Evolutionary conservation across 2,113 vertebrate genomes (phyloP).

Genomic region (Mugil cephalus): DNA sequence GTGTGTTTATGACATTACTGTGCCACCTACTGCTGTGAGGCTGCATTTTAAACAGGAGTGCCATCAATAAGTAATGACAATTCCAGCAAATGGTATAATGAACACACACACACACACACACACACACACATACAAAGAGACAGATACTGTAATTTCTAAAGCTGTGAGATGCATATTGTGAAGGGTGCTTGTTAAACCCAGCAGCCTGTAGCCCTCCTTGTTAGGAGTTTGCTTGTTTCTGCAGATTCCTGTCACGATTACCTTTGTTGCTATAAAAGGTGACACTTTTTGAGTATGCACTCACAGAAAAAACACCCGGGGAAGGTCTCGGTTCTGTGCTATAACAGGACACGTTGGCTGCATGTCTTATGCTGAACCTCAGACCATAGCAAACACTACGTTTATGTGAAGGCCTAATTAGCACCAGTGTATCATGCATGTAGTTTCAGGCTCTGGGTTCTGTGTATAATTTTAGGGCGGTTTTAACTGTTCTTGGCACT

Average conservation of each 20-base stretch:
- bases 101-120: conserved; percentile 39
- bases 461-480: too few relatives aligned
- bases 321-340: background rate
- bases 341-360: too few relatives aligned
- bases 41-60: conserved; percentile 67
- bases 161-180: conserved; percentile 44
- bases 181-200: conserved; percentile 65
- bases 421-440: too few relatives aligned
- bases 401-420: too few relatives aligned
- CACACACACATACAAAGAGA: conserved; percentile 18
- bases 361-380: too few relatives aligned
- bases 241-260: conserved; percentile 55
- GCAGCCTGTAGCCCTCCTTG: conserved; percentile 51
- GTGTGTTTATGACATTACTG: conserved; percentile 54
- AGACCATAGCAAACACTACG: too few relatives aligned
- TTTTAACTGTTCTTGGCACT: too few relatives aligned
- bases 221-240: conserved; percentile 58
- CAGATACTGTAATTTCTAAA: background rate
- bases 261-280: conserved; percentile 40
- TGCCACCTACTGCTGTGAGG: conserved; percentile 69
- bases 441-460: too few relatives aligned
- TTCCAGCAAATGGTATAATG: conserved; percentile 56
- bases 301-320: background rate
- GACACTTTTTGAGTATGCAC: conserved; percentile 13
- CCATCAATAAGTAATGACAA: conserved; percentile 75